Evolutionary conservation across 1,140 invertebrate species (phyloP).

Genomic region (Bicyclus anynana): DNA sequence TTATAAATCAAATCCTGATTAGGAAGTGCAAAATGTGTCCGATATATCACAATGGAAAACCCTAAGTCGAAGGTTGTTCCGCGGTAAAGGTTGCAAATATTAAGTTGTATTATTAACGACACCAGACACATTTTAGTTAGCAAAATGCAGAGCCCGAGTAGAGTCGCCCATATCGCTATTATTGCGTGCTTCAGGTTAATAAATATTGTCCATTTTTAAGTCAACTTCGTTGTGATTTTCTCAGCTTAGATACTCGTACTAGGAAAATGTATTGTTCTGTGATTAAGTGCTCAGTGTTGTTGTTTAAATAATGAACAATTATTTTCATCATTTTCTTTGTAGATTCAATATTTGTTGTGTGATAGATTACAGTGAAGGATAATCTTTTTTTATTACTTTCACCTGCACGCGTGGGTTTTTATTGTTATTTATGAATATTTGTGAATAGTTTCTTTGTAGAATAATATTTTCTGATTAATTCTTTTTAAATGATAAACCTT

Average conservation of each 20-base stretch:
- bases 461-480: too few relatives aligned
- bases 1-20: constrained; percentile 25
- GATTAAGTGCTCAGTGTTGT: background rate
- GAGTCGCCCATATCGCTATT: constrained; percentile 53
- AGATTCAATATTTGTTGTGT: background rate
- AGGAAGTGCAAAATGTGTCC: constrained; percentile 24
- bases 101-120: constrained; percentile 42
- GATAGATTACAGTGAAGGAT: background rate
- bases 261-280: too few relatives aligned
- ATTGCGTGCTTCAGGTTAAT: constrained; percentile 55
- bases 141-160: constrained; percentile 63
- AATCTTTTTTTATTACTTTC: background rate
- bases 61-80: constrained; percentile 49
- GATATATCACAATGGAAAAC: constrained; percentile 36
- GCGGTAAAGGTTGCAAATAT: constrained; percentile 39
- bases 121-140: constrained; percentile 55
- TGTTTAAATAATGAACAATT: background rate
- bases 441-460: too few relatives aligned
- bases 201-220: background rate
- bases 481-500: too few relatives aligned
- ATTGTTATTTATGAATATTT: too few relatives aligned
- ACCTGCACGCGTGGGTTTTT: too few relatives aligned
- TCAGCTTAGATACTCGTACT: too few relatives aligned
- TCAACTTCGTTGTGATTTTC: too few relatives aligned
- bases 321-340: background rate